These are phyloP conservation scores for Charina bottae DNA, from an alignment of 2,113 vertebrate species.

Conservation along the genomic window DNA sequence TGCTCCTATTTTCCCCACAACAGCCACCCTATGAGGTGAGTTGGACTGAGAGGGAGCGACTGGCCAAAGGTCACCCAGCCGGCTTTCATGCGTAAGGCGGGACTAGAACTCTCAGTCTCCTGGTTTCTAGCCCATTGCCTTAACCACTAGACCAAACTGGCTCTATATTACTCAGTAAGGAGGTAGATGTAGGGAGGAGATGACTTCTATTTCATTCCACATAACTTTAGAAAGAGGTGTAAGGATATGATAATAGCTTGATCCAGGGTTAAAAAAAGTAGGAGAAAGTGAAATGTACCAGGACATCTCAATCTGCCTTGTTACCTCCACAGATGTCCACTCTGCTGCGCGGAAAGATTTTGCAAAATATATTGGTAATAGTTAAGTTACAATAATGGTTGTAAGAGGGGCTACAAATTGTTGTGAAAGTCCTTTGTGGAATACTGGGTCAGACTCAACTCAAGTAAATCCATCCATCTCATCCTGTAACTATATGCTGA, in stretches of 20 bases:
- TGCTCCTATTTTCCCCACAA: no score
- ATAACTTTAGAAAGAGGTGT: neutral
- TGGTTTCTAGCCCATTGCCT: no score
- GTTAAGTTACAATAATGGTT: neutral
- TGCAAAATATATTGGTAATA: neutral
- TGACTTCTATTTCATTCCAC: neutral
- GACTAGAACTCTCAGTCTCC: no score
- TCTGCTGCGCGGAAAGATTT: neutral
- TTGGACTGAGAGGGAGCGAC: no score
- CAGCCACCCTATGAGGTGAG: no score
- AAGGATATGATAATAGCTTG: neutral
- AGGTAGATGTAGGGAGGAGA: neutral
- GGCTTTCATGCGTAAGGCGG: no score
- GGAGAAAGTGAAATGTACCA: neutral
- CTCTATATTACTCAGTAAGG: neutral
- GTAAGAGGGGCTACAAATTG: neutral
- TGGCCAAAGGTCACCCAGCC: no score
- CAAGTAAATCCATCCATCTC: neutral
- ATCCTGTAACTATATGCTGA: neutral
- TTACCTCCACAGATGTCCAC: neutral
- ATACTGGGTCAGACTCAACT: neutral
- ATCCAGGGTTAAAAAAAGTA: neutral
- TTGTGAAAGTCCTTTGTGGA: neutral
- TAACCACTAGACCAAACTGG: no score
- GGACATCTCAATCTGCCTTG: neutral